Base-by-base conservation (phyloP, 1,140 invertebrate genomes). In the Littorina saxatilis region DNA sequence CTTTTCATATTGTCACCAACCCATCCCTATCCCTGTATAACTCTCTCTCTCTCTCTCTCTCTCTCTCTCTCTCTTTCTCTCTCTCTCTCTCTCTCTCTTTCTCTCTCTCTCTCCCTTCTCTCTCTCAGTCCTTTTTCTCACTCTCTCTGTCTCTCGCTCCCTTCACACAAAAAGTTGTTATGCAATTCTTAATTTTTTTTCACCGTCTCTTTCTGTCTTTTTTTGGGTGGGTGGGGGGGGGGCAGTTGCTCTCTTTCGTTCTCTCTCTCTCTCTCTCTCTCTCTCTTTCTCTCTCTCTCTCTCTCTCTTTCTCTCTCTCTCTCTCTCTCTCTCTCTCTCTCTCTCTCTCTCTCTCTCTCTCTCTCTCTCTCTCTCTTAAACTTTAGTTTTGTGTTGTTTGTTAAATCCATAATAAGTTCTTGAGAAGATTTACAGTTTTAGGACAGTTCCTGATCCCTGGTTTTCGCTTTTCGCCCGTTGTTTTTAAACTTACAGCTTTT, bases 21-120 rank as follows among this genome's bases (percentile, higher is more conserved):
- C 61, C 15, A 35, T 37, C 27, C 37, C 74, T 32, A 35, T 61
- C 50, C 37, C 74, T 32, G 35, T 61, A 11, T 52, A n/a, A 15
- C 55, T 61, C 50, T 77, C 74, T 35, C 35, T 61, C 29, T 61
- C 74, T 58, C 58, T 78, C 55, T 78, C 76, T 58, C 58, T 78
- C 55, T 66, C 35, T 58, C 39, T 78, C 50, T 61, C 52, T 40
- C 68, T 40, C 37, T 40, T 39, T 40, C 37, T 40, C 68, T 40
- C 68, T 61, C 7, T 47, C 43, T 47, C 43, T 47, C 43, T 5
- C 17, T 47, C 43, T 47, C 43, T 47, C 7, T 47, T 23, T 66
- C n/a, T 72, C 68, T 43, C 68, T 43, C 32, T 11, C 68, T n/a
- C 23, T 32, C 39, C 39, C 39, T n/a, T n/a, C 39, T 72, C 7